Base-by-base conservation (phyloP, 2,113 vertebrate genomes). In the Planiliza haematocheilus region DNA sequence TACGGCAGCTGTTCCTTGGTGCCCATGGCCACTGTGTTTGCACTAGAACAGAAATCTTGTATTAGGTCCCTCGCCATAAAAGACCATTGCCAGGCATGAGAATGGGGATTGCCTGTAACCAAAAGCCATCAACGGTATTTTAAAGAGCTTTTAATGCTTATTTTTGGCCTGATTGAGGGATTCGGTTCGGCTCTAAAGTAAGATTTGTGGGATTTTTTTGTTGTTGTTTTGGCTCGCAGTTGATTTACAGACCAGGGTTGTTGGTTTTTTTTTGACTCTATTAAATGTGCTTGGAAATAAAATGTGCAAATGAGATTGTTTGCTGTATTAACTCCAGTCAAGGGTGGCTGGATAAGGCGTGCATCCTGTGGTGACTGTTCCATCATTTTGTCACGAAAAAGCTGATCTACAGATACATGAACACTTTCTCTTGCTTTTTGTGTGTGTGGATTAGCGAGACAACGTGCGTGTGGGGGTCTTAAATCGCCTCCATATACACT, bases 1-100 rank as follows among this genome's bases (percentile, higher is more conserved):
- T 88, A 90, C 86, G 81, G 84, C 91, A 93, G 91, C 91, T 93
- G 91, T 92, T 94, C 88, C 90, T 90, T 78, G 83, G 86, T 89
- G 85, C 86, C 91, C 82, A 77, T 87, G 84, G 89, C 90, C 90
- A 86, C 88, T 82, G 82, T 90, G 89, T 91, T 93, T 89, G 81
- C 87, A 86, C 84, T 86, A 89, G 88, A 91, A 90, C 88, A 88
- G 90, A 87, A 90, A 91, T 92, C 91, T 88, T 88, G 79, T 86
- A 88, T 91, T 91, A 91, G 80, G 78, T 88, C 82, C 70, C 88
- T 82, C 74, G 74, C 85, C 86, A 91, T 91, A 91, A 90, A 90
- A 83, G 81, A 82, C 78, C 87, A 73, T 70, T 79, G 89, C 81
- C 86, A 89, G 86, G 85, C 72, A 62, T 49, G 75, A 60, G 86